phyloP scores from a whole-genome alignment of 2,113 vertebrate species.

The Anthoscopus minutus region DNA sequence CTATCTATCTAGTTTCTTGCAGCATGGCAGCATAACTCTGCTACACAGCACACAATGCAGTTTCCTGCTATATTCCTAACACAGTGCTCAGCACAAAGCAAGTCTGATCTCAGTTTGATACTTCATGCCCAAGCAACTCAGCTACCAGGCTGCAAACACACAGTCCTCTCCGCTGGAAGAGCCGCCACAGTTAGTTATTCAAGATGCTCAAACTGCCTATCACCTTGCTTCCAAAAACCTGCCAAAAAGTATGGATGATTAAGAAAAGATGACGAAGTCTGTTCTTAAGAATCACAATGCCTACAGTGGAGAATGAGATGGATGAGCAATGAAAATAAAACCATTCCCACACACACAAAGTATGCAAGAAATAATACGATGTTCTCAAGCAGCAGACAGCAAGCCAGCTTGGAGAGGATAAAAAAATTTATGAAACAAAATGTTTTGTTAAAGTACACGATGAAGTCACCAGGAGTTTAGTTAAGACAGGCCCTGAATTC shows the following conservation, averaged over 20 bases:
- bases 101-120: background rate
- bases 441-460: background rate
- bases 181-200: background rate
- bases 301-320: background rate
- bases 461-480: background rate
- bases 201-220: background rate
- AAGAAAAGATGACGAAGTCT: background rate
- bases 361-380: background rate
- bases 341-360: background rate
- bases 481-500: background rate
- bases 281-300: background rate
- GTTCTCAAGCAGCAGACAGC: background rate
- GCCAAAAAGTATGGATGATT: background rate
- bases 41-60: accelerated
- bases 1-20: background rate
- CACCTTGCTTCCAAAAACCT: background rate
- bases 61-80: background rate
- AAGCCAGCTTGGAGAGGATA: background rate
- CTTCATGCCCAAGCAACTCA: background rate
- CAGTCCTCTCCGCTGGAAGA: background rate
- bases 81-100: background rate
- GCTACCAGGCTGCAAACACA: background rate
- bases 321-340: background rate
- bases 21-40: background rate
- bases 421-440: background rate